Evolutionary conservation across 2,797 vertebrate genomes (phyloP).

Genomic region (Gadopsis bispinosus): DNA sequence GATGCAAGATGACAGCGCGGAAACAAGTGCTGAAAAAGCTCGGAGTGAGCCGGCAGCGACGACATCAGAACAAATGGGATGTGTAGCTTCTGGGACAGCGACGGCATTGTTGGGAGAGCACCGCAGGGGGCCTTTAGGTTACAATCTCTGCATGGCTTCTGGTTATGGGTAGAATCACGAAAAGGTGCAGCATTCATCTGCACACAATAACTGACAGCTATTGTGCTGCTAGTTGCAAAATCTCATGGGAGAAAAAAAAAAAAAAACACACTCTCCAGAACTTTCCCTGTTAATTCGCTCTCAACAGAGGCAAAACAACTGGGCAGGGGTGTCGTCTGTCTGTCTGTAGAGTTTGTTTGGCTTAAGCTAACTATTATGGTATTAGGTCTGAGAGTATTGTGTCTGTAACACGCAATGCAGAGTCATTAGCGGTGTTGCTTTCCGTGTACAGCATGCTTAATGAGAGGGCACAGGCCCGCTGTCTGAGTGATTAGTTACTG

Average conservation of each 20-base stretch:
- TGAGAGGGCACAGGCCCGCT: slow-evolving; percentile 62
- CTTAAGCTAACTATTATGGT: slow-evolving; percentile 13
- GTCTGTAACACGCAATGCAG: slow-evolving; percentile 42
- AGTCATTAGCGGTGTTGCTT: slow-evolving; percentile 72
- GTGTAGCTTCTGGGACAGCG: slow-evolving; percentile 73
- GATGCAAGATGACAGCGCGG: slow-evolving; percentile 56
- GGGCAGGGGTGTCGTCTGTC: slow-evolving; percentile 34
- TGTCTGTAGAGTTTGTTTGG: slow-evolving; percentile 23
- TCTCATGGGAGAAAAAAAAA: slow-evolving; percentile 13
- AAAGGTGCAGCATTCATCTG: not conserved
- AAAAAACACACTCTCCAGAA: slow-evolving; percentile 20
- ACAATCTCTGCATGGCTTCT: slow-evolving; percentile 23
- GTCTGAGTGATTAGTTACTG: slow-evolving; percentile 68
- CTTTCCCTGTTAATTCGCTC: slow-evolving; percentile 46
- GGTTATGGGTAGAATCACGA: slow-evolving; percentile 26
- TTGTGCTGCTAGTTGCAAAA: slow-evolving; percentile 4
- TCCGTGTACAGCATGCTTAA: slow-evolving; percentile 62
- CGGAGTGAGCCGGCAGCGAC: not conserved
- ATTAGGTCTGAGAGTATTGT: slow-evolving; percentile 45
- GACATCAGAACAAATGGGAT: slow-evolving; percentile 60
- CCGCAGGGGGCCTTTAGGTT: slow-evolving; percentile 26
- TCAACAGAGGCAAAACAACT: slow-evolving; percentile 51
- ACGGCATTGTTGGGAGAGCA: slow-evolving; percentile 33
- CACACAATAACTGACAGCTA: slow-evolving; percentile 8
- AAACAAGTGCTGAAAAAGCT: slow-evolving; percentile 41